Conservation (phyloP, 2,797 vertebrate genomes). For the Schizothorax lantsangensis region DNA sequence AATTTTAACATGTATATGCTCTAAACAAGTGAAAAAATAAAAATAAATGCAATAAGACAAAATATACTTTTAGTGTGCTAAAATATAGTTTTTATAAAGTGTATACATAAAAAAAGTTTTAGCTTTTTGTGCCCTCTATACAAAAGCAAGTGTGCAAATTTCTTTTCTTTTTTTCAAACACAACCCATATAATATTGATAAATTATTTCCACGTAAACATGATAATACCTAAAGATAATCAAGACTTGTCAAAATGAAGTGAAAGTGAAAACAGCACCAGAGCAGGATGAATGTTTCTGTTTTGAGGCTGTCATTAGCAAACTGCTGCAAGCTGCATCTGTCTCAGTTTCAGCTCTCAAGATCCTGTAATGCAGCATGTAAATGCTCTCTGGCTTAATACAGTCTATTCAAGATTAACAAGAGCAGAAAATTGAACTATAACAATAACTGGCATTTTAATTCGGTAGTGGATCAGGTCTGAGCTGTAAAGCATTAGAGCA, state of each 20-base stretch:
- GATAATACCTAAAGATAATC: not conserved
- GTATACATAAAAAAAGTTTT: not conserved
- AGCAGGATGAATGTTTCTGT: not conserved
- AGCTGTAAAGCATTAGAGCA: slow-evolving; percentile 1
- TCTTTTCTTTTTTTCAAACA: not conserved
- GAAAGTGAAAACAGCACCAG: not conserved
- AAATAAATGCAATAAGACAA: too few species aligned
- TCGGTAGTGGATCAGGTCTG: not conserved
- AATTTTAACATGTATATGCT: not conserved
- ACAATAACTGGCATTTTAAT: not conserved
- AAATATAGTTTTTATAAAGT: not conserved
- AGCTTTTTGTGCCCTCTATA: not conserved
- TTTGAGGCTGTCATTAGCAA: not conserved
- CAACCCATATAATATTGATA: not conserved
- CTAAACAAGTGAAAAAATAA: not conserved
- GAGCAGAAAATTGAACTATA: slow-evolving; percentile 1
- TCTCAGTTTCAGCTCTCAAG: not conserved
- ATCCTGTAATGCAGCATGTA: not conserved
- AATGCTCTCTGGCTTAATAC: not conserved
- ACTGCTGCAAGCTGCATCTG: not conserved
- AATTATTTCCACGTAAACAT: too few species aligned
- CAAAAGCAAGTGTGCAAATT: not conserved
- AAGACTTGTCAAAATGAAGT: not conserved
- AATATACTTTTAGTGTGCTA: not conserved
- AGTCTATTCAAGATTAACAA: slow-evolving; percentile 5